A percentile compares a stretch with the other conserved stretches of the same genome.
These are phyloP conservation scores for Chloroceryle amazona DNA, from an alignment of 2,797 vertebrate species.

Conservation along the genomic window DNA sequence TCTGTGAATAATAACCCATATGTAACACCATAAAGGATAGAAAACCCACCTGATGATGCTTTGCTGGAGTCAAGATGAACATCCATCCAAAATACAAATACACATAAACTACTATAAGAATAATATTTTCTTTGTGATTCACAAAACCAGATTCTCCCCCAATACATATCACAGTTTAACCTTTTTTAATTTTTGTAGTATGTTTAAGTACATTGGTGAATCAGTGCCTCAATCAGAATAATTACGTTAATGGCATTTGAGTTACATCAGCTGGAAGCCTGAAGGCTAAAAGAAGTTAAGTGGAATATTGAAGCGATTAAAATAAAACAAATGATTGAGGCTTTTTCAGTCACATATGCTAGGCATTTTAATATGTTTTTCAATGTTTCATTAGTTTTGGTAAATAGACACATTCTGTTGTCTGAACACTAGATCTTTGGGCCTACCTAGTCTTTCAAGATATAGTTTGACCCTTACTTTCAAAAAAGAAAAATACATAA, in stretches of 20 bases:
- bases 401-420: neutral
- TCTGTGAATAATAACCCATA: neutral
- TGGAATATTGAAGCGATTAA: neutral
- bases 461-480: neutral
- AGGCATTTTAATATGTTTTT: neutral
- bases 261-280: neutral
- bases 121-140: neutral
- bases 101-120: neutral
- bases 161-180: neutral
- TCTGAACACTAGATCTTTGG: neutral
- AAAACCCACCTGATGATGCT: neutral
- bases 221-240: neutral
- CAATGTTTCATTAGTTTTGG: neutral
- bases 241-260: constrained; percentile 4
- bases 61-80: neutral
- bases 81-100: neutral
- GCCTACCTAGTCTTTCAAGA: neutral
- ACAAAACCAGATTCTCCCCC: neutral
- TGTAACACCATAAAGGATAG: neutral
- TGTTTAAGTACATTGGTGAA: neutral
- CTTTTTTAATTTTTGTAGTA: neutral
- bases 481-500: neutral
- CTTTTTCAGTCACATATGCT: neutral
- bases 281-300: neutral
- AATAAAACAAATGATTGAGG: neutral